Evolutionary conservation across 2,888 invertebrate genomes (phyloP).

Genomic region (Ceriagrion tenellum): DNA sequence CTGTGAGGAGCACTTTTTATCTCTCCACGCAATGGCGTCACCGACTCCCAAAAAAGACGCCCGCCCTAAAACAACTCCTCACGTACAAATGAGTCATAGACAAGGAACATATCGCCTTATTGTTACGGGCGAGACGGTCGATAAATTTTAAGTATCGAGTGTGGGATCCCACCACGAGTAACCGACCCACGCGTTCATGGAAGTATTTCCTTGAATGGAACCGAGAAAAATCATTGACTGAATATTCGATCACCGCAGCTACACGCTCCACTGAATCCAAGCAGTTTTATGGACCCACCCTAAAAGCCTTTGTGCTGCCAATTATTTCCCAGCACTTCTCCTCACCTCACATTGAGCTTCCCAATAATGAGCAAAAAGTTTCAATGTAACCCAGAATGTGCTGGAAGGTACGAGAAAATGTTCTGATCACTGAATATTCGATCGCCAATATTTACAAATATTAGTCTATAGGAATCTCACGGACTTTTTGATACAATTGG

Average conservation of each 20-base stretch:
- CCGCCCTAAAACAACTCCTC: neutral
- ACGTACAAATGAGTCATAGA: slow-evolving; percentile 23
- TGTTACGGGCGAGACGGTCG: neutral
- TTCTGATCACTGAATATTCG: too few relatives aligned
- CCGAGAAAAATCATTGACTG: neutral
- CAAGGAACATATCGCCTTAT: slow-evolving; percentile 19
- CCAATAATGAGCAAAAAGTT: too few relatives aligned
- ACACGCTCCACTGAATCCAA: neutral
- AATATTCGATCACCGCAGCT: neutral
- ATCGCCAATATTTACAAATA: too few relatives aligned
- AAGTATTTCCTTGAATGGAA: neutral
- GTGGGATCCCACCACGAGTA: neutral
- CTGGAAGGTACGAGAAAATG: too few relatives aligned
- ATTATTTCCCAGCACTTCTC: too few relatives aligned
- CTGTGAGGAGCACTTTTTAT: neutral
- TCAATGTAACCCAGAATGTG: too few relatives aligned
- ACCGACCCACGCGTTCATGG: neutral
- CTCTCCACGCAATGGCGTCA: neutral
- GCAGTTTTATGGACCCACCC: neutral
- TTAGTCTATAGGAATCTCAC: too few relatives aligned
- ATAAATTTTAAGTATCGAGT: neutral
- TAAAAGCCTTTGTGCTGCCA: too few relatives aligned
- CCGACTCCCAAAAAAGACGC: neutral
- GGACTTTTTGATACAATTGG: too few relatives aligned
- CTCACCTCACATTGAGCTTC: too few relatives aligned